Conservation (phyloP, 2,888 invertebrate genomes). For the Lordiphosa andalusiaca region DNA sequence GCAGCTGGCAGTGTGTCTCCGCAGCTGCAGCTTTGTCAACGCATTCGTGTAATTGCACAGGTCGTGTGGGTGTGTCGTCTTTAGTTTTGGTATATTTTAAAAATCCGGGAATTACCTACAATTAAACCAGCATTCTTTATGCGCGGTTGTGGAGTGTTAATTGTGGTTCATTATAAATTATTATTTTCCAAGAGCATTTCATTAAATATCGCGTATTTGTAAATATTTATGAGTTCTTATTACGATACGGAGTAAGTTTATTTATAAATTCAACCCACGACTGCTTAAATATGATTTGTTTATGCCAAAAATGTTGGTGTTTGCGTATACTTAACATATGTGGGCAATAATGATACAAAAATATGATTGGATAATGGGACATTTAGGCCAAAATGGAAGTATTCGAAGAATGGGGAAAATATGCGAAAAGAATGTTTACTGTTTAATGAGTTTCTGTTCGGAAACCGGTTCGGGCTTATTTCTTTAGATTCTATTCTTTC, state of each 20-base stretch:
- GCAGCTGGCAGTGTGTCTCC: neutral
- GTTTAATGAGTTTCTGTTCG: no score
- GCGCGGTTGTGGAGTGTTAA: conserved; percentile 19
- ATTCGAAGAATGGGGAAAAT: no score
- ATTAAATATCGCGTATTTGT: conserved; percentile 22
- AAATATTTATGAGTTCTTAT: conserved; percentile 76
- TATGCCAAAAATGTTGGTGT: conserved; percentile 4
- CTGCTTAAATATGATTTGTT: conserved; percentile 14
- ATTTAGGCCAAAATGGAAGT: neutral
- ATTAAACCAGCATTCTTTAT: conserved; percentile 21
- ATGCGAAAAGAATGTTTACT: no score
- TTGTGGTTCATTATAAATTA: conserved; percentile 22
- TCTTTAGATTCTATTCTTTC: no score
- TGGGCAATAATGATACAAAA: neutral
- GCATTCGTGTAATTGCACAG: neutral
- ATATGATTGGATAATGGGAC: neutral
- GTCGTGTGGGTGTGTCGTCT: conserved; percentile 7
- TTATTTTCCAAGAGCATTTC: conserved; percentile 10
- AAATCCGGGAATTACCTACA: neutral
- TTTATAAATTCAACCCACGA: conserved; percentile 33
- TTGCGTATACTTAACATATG: neutral
- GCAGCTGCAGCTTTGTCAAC: conserved; percentile 5
- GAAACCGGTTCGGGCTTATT: no score
- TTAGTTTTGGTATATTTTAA: conserved; percentile 7
- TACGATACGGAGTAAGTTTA: conserved; percentile 78